Percentiles rank a stretch among this genome's conserved stretches.
Conservation (phyloP, 2,797 vertebrate genomes). For the Anomalospiza imberbis region DNA sequence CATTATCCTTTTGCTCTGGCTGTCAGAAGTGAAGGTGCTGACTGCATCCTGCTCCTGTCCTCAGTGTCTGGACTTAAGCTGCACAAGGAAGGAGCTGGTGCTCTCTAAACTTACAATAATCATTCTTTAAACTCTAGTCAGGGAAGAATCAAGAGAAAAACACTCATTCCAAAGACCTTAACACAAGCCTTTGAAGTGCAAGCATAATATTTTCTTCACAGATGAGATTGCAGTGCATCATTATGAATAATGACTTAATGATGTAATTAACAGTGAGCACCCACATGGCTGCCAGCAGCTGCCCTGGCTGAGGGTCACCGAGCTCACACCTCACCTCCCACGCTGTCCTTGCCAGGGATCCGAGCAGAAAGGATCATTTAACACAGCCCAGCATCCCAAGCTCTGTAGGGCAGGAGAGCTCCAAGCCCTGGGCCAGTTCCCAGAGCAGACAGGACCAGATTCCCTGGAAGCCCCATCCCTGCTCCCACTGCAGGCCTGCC, state of each 20-base stretch:
- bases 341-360: background rate
- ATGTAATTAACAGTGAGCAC: background rate
- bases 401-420: background rate
- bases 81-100: background rate
- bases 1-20: background rate
- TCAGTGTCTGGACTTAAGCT: background rate
- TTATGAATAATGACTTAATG: constrained; percentile 16
- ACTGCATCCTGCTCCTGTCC: background rate
- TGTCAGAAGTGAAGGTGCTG: background rate
- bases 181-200: constrained; percentile 31
- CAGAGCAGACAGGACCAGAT: background rate
- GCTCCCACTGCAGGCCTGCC: background rate
- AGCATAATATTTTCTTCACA: constrained; percentile 41
- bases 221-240: background rate
- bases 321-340: background rate
- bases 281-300: background rate
- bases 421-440: background rate
- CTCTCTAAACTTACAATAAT: background rate
- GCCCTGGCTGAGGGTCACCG: background rate
- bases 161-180: constrained; percentile 1
- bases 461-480: background rate
- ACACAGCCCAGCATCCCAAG: background rate
- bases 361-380: fast-evolving
- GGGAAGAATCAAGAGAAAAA: background rate
- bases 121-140: background rate